phyloP scores from a whole-genome alignment of 2,888 invertebrate species.

The Halictus ligatus region DNA sequence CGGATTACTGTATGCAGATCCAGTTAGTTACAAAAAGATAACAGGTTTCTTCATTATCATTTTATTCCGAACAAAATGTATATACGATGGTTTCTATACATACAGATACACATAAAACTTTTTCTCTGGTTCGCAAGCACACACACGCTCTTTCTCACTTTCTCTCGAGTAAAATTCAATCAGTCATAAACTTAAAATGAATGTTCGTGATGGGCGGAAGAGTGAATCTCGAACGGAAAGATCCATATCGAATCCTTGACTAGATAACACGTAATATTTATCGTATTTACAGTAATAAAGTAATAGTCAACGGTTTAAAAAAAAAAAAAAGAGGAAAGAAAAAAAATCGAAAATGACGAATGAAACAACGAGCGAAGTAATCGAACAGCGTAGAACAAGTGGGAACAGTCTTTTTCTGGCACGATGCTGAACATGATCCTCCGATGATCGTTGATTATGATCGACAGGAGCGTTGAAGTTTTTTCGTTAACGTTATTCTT shows the following conservation, averaged over 20 bases:
- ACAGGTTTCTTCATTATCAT: constrained; percentile 57
- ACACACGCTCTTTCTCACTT: constrained; percentile 6
- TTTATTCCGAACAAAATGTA: constrained; percentile 75
- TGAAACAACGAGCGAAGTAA: constrained; percentile 15
- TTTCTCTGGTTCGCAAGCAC: background rate
- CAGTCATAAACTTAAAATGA: constrained; percentile 70
- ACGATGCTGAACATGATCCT: constrained; percentile 50
- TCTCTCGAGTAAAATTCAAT: constrained; percentile 56
- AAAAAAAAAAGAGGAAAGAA: constrained; percentile 24
- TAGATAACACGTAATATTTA: constrained; percentile 63
- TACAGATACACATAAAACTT: constrained; percentile 49
- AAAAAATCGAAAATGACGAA: constrained; percentile 27
- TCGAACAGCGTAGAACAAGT: constrained; percentile 31
- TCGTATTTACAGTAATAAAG: constrained; percentile 65
- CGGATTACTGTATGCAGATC: background rate
- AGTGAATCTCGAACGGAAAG: constrained; percentile 62
- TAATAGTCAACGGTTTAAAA: constrained; percentile 48
- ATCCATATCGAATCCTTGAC: constrained; percentile 61
- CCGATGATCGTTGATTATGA: constrained; percentile 26
- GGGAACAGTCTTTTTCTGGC: constrained; percentile 68
- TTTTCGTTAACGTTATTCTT: constrained; percentile 2
- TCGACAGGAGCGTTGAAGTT: constrained; percentile 27
- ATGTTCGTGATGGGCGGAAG: constrained; percentile 62
- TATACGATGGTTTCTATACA: constrained; percentile 63
- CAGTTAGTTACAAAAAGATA: constrained; percentile 32